These are phyloP conservation scores for Gymnocephalus cernua DNA, from an alignment of 2,113 vertebrate genomes.

Conservation along the genomic window DNA sequence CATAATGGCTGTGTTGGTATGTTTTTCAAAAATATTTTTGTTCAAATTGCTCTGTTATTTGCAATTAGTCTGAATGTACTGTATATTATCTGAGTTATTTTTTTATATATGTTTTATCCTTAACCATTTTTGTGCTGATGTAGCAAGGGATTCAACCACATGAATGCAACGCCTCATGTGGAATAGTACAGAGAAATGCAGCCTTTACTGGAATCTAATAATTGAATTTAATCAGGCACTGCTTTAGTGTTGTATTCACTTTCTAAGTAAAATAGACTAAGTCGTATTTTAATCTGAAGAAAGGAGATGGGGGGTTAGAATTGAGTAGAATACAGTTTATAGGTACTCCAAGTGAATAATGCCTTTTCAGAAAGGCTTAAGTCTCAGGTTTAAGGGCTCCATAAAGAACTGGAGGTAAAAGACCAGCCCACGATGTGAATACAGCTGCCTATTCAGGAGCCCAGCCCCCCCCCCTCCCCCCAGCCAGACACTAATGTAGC, in stretches of 20 bases:
- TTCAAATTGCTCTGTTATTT: neutral
- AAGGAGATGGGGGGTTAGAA: neutral
- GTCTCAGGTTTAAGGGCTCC: conserved; percentile 62
- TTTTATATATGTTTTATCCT: neutral
- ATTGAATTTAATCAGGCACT: neutral
- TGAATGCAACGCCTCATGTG: neutral
- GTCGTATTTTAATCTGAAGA: conserved; percentile 18
- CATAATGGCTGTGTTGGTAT: neutral
- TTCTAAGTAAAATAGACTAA: neutral
- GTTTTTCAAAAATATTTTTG: neutral
- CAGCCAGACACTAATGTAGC: conserved; percentile 49
- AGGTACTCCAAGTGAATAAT: conserved; percentile 61
- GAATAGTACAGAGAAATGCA: conserved; percentile 15
- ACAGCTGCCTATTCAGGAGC: conserved; percentile 76
- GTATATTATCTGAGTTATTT: neutral
- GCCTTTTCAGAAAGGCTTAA: conserved; percentile 58
- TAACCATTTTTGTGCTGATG: conserved; percentile 3
- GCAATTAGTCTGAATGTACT: neutral
- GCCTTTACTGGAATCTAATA: conserved; percentile 38
- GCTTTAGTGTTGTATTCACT: conserved; percentile 15
- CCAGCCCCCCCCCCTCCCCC: conserved; percentile 47
- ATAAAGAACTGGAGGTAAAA: conserved; percentile 64
- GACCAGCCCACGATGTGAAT: conserved; percentile 68
- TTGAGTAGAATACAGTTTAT: conserved; percentile 52
- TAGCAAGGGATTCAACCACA: neutral